A percentile compares a stretch with the other conserved stretches of the same genome.
These are phyloP conservation scores for Hypocryptadius cinnamomeus DNA, from an alignment of 2,113 vertebrate genomes.

Conservation along the genomic window DNA sequence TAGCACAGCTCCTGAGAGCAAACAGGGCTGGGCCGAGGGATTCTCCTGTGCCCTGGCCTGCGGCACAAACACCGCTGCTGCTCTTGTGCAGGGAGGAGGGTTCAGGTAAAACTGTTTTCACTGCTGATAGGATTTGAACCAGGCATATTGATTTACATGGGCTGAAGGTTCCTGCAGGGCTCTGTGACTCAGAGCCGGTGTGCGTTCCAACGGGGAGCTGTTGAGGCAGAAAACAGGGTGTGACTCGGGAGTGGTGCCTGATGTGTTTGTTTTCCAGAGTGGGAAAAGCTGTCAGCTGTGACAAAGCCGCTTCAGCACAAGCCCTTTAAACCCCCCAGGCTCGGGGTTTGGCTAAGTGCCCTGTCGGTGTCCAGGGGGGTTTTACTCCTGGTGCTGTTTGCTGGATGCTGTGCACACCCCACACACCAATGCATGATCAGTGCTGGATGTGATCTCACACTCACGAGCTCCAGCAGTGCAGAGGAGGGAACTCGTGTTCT, in stretches of 20 bases:
- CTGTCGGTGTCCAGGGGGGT: fast-evolving
- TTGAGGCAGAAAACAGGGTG: background rate
- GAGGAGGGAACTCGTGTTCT: background rate
- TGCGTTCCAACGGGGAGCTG: background rate
- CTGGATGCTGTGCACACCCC: background rate
- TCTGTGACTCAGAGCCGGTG: background rate
- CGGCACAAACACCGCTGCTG: background rate
- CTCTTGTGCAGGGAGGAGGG: background rate
- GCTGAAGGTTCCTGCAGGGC: background rate
- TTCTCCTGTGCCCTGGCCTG: background rate
- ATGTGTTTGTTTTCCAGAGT: background rate
- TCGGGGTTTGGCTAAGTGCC: background rate
- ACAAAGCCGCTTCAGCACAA: background rate
- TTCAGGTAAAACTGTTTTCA: background rate
- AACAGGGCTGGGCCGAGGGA: background rate
- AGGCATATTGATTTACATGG: fast-evolving
- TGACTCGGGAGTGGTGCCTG: background rate
- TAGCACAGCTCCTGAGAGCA: background rate
- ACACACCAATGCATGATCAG: fast-evolving
- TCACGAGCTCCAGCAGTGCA: background rate
- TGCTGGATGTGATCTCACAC: background rate
- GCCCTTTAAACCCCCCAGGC: background rate
- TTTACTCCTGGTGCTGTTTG: background rate
- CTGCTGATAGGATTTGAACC: background rate
- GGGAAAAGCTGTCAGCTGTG: background rate